Percentiles rank a stretch among this genome's conserved stretches.
phyloP scores from a whole-genome alignment of 2,797 vertebrate species.

The Okamejei kenojei region DNA sequence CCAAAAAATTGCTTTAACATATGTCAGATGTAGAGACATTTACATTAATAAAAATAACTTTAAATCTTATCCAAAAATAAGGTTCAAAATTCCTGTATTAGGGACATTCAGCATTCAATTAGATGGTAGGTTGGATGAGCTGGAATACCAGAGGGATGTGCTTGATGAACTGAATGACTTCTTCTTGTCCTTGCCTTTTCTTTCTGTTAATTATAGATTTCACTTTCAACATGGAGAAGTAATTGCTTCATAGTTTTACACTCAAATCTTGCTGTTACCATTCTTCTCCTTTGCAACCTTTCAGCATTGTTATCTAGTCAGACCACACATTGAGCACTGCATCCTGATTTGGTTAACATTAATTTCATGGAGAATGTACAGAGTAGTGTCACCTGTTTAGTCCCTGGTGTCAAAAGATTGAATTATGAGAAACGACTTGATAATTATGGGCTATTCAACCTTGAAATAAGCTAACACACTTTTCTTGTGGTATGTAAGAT shows the following conservation, averaged over 20 bases:
- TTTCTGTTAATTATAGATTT: slow-evolving; percentile 1
- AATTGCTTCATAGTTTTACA: neutral
- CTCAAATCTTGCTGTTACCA: neutral
- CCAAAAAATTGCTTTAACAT: neutral
- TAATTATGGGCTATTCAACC: slow-evolving; percentile 16
- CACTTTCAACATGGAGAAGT: neutral
- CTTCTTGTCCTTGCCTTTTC: neutral
- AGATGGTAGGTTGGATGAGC: neutral
- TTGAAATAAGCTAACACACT: neutral
- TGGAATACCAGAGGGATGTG: neutral
- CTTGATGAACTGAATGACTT: neutral
- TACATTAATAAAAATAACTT: neutral
- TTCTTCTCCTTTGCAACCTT: neutral
- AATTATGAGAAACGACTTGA: neutral
- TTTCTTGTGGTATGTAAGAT: neutral
- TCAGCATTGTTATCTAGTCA: slow-evolving; percentile 8
- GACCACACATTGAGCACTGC: neutral
- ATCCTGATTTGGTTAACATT: slow-evolving; percentile 14
- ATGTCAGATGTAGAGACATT: neutral
- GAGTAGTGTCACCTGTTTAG: neutral
- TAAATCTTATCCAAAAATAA: slow-evolving; percentile 5
- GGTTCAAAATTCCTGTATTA: neutral
- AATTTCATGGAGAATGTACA: neutral
- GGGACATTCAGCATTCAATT: slow-evolving; percentile 1
- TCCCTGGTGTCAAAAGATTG: neutral